A percentile compares a stretch with the other conserved stretches of the same genome.
phyloP scores from a whole-genome alignment of 2,797 vertebrate species.

The Poeciliopsis presidionis region DNA sequence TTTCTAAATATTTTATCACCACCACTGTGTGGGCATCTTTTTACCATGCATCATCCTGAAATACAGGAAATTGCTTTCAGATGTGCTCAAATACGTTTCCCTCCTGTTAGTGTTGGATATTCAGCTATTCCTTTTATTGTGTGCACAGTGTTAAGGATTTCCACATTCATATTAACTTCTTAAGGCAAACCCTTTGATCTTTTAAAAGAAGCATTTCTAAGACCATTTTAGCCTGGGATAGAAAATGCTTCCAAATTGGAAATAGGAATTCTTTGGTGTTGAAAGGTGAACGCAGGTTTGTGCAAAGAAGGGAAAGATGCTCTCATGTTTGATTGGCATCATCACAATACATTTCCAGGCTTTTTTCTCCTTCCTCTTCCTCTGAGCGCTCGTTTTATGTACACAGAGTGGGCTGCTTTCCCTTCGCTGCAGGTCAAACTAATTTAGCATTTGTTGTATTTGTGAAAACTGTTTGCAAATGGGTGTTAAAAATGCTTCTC shows the following conservation, averaged over 20 bases:
- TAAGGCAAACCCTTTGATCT: conserved; percentile 47
- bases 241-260: conserved; percentile 38
- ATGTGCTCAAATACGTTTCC: conserved; percentile 7
- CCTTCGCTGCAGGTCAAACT: conserved; percentile 59
- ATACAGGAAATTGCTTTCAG: conserved; percentile 1
- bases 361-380: conserved; percentile 18
- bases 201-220: conserved; percentile 51
- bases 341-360: conserved; percentile 42
- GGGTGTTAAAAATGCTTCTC: conserved; percentile 51
- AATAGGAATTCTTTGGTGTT: conserved; percentile 16
- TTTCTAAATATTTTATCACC: neutral
- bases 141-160: conserved; percentile 24
- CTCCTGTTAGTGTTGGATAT: conserved; percentile 23
- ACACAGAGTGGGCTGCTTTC: conserved; percentile 24
- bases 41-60: neutral
- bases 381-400: conserved; percentile 29
- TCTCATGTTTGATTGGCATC: conserved; percentile 53
- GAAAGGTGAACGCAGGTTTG: conserved; percentile 20
- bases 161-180: conserved; percentile 36
- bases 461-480: conserved; percentile 55
- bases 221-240: conserved; percentile 26
- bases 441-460: conserved; percentile 65
- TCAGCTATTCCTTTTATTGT: conserved; percentile 12
- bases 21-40: neutral
- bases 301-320: conserved; percentile 18